Evolutionary conservation across 2,797 vertebrate genomes (phyloP).

Genomic region (Eulemur coronatus): DNA sequence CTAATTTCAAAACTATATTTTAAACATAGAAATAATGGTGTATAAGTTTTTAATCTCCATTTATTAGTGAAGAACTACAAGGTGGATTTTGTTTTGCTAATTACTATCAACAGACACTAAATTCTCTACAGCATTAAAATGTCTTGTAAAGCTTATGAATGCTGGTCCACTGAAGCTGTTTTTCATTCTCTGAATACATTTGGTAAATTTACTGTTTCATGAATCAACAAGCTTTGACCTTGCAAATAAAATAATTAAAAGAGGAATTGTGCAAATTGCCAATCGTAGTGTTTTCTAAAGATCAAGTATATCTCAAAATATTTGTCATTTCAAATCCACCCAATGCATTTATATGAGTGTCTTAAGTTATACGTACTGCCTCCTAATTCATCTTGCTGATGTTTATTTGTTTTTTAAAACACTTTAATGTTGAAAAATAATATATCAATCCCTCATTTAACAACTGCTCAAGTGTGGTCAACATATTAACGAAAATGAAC

Average conservation of each 20-base stretch:
- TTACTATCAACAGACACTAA: neutral
- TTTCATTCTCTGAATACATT: conserved; percentile 24
- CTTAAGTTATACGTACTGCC: neutral
- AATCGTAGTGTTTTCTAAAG: neutral
- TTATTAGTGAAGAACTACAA: neutral
- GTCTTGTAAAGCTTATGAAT: neutral
- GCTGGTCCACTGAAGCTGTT: neutral
- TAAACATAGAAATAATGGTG: neutral
- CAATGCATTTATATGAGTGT: conserved; percentile 34
- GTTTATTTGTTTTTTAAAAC: neutral
- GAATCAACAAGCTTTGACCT: conserved; percentile 26
- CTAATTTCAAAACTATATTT: neutral
- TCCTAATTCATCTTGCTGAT: neutral
- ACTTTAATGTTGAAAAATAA: neutral
- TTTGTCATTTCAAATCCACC: neutral
- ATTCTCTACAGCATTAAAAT: conserved; percentile 30
- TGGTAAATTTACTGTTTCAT: conserved; percentile 45
- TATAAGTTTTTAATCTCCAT: neutral
- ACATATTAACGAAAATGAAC: conserved; percentile 1
- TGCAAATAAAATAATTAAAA: conserved; percentile 55
- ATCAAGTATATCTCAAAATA: neutral
- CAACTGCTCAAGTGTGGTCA: neutral
- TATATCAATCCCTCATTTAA: neutral
- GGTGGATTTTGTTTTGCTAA: conserved; percentile 21
- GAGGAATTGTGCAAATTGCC: neutral